phyloP scores from a whole-genome alignment of 2,797 vertebrate genomes.

The Hemibagrus guttatus region DNA sequence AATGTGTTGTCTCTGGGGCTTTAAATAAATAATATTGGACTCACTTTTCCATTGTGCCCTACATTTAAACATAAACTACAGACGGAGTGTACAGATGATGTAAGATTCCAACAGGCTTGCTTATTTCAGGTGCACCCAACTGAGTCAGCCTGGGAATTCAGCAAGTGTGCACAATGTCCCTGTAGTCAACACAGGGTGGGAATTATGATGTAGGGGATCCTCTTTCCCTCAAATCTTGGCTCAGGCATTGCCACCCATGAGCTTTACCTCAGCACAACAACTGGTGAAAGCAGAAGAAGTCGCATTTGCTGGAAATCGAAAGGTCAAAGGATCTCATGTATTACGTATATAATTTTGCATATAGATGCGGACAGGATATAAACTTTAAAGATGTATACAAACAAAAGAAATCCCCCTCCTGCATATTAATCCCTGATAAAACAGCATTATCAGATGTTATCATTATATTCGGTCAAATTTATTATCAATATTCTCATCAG shows the following conservation, averaged over 20 bases:
- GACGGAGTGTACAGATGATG: conserved; percentile 33
- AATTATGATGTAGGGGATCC: conserved; percentile 32
- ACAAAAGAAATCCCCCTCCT: background rate
- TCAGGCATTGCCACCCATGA: background rate
- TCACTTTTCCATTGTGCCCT: background rate
- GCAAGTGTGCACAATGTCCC: background rate
- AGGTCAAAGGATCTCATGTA: conserved; percentile 7
- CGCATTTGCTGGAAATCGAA: background rate
- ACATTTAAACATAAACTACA: conserved; percentile 2
- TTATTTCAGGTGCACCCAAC: conserved; percentile 3
- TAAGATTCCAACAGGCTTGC: conserved; percentile 20
- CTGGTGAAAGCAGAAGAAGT: background rate
- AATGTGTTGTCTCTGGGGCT: background rate
- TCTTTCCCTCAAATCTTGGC: conserved; percentile 3
- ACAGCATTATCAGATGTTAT: background rate
- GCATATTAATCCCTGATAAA: background rate
- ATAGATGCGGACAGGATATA: background rate
- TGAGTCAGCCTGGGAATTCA: conserved; percentile 30
- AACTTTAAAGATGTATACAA: background rate
- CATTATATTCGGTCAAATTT: background rate
- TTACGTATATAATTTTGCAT: background rate
- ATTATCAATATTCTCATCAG: background rate
- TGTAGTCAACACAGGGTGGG: conserved; percentile 2
- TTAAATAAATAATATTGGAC: conserved; percentile 29
- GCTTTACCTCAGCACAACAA: background rate